These are phyloP conservation scores for Pelobates cultripes DNA, from an alignment of 2,797 vertebrate species.

Conservation along the genomic window DNA sequence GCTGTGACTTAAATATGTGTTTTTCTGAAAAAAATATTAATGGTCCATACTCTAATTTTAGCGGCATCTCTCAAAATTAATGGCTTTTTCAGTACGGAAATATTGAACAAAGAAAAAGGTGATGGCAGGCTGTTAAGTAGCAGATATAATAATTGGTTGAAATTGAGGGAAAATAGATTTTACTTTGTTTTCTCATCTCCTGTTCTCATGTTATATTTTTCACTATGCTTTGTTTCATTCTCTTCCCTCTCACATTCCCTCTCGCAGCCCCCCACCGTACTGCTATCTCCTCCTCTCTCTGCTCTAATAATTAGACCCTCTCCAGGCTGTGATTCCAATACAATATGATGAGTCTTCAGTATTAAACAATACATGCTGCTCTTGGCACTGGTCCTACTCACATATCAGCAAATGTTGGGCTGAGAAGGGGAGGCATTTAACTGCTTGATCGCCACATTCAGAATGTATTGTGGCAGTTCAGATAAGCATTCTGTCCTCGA, in stretches of 20 bases:
- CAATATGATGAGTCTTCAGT: conserved; percentile 53
- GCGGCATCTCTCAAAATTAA: not conserved
- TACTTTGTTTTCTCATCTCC: conserved; percentile 6
- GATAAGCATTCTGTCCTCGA: not conserved
- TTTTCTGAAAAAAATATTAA: no score
- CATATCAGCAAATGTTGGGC: conserved; percentile 38
- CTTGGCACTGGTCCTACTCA: conserved; percentile 39
- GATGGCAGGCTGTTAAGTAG: not conserved
- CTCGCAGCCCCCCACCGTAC: conserved; percentile 34
- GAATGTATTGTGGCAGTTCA: conserved; percentile 2
- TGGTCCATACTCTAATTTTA: no score
- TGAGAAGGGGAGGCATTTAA: conserved; percentile 24
- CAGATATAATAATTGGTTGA: not conserved
- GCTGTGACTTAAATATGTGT: no score
- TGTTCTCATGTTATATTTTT: conserved; percentile 5
- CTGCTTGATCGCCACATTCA: not conserved
- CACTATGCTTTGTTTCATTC: not conserved
- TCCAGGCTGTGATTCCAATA: conserved; percentile 45
- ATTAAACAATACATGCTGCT: conserved; percentile 52
- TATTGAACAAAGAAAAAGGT: no score
- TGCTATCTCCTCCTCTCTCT: conserved; percentile 31
- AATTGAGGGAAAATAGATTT: not conserved
- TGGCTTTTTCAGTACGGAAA: not conserved
- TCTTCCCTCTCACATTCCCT: conserved; percentile 8
- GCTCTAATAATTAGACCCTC: conserved; percentile 50